phyloP scores from a whole-genome alignment of 1,140 invertebrate genomes.

The Hyles euphorbiae region DNA sequence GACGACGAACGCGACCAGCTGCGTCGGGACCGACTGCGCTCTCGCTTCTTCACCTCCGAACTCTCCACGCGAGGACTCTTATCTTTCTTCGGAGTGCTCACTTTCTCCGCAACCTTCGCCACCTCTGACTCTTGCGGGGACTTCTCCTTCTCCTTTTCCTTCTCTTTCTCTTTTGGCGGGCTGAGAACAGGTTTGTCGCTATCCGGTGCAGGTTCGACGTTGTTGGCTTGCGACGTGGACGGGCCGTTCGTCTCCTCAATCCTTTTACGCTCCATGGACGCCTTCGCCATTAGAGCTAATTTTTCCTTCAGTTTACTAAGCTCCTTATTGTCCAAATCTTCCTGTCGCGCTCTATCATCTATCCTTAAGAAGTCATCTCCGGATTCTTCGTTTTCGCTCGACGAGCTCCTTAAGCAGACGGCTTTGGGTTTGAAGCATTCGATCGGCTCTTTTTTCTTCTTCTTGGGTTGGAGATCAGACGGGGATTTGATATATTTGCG shows the following conservation, averaged over 20 bases:
- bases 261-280: conserved; percentile 48
- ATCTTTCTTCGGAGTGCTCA: conserved; percentile 28
- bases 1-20: conserved; percentile 58
- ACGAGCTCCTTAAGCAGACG: conserved; percentile 79
- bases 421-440: conserved; percentile 65
- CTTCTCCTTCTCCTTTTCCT: conserved; percentile 22
- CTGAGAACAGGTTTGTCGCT: conserved; percentile 11
- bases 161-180: conserved; percentile 22
- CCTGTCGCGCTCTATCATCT: conserved; percentile 54
- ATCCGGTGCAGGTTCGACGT: conserved; percentile 13
- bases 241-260: conserved; percentile 38
- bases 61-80: conserved; percentile 41
- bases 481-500: conserved; percentile 71
- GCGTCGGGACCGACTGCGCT: conserved; percentile 29
- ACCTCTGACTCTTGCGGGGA: conserved; percentile 19
- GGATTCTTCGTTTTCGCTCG: conserved; percentile 76
- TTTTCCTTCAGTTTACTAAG: conserved; percentile 74
- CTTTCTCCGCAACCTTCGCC: conserved; percentile 36
- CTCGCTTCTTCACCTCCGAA: conserved; percentile 36
- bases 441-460: conserved; percentile 39
- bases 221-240: conserved; percentile 39
- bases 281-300: conserved; percentile 61
- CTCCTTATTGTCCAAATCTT: conserved; percentile 76
- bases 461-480: conserved; percentile 50
- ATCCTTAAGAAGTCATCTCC: conserved; percentile 63